Percentiles rank a stretch among this genome's conserved stretches.
phyloP scores from a whole-genome alignment of 1,140 invertebrate genomes.

The Chlorops oryzae region DNA sequence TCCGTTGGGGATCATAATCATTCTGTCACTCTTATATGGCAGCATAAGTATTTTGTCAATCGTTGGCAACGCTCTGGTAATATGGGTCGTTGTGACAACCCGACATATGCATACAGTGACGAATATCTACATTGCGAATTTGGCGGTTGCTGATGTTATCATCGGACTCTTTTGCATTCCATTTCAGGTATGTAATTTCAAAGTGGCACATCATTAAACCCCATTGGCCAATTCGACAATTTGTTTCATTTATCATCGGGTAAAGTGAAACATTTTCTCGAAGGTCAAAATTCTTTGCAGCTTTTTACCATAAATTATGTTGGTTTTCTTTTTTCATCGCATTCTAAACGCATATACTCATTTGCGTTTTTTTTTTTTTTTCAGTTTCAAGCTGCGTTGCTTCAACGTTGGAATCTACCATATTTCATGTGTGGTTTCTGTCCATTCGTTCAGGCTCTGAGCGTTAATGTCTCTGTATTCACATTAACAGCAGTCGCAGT shows the following conservation, averaged over 20 bases:
- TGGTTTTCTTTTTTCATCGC: too few species aligned
- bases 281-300: too few species aligned
- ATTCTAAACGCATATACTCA: neutral
- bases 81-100: constrained; percentile 70
- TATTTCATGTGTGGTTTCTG: constrained; percentile 77
- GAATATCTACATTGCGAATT: constrained; percentile 75
- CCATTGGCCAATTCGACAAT: too few species aligned
- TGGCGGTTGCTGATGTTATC: constrained; percentile 71
- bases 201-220: neutral
- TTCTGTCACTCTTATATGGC: constrained; percentile 74
- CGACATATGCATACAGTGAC: constrained; percentile 73
- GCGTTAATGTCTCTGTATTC: constrained; percentile 76
- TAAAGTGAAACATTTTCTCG: too few species aligned
- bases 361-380: constrained; percentile 3
- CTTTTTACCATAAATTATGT: too few species aligned
- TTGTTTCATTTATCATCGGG: too few species aligned
- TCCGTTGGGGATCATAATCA: constrained; percentile 62
- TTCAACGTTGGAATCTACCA: constrained; percentile 76
- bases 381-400: constrained; percentile 73
- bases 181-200: constrained; percentile 60
- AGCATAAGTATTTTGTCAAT: constrained; percentile 73
- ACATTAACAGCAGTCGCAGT: constrained; percentile 75
- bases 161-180: constrained; percentile 73
- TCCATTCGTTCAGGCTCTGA: constrained; percentile 70
- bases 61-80: constrained; percentile 73